Evolutionary conservation across 2,113 vertebrate species (phyloP).

Genomic region (Chionomys nivalis): DNA sequence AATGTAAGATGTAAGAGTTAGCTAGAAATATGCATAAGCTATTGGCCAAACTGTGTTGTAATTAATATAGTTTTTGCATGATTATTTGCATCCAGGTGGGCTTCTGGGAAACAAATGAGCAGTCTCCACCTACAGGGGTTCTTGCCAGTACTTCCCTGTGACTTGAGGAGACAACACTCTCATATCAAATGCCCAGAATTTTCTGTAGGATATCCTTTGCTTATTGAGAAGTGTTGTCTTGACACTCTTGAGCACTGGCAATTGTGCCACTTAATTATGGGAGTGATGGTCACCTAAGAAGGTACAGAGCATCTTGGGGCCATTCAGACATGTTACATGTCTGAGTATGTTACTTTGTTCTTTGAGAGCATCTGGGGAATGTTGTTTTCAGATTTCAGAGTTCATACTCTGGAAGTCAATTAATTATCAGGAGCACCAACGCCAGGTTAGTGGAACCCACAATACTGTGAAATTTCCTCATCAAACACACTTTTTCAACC

Average conservation of each 20-base stretch:
- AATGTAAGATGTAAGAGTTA: too few species aligned
- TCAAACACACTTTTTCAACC: rapidly evolving
- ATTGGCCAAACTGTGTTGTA: too few species aligned
- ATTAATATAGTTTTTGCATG: too few species aligned
- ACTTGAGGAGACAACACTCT: neutral
- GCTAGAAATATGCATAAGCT: too few species aligned
- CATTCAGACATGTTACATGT: too few species aligned
- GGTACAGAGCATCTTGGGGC: rapidly evolving
- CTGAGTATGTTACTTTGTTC: too few species aligned
- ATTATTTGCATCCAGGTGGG: too few species aligned
- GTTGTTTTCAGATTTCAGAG: rapidly evolving
- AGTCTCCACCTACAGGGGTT: neutral
- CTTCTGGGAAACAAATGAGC: too few species aligned
- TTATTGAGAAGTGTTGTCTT: neutral
- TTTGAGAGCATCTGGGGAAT: neutral
- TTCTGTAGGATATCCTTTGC: neutral
- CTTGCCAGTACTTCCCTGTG: neutral
- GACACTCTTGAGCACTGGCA: neutral
- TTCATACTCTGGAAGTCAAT: neutral
- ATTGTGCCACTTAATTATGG: neutral
- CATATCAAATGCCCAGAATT: neutral
- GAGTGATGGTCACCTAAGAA: neutral
- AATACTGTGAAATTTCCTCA: constrained; percentile 16
- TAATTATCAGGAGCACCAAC: neutral
- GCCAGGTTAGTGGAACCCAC: neutral